phyloP scores from a whole-genome alignment of 2,113 vertebrate genomes.

The Morone chrysops region DNA sequence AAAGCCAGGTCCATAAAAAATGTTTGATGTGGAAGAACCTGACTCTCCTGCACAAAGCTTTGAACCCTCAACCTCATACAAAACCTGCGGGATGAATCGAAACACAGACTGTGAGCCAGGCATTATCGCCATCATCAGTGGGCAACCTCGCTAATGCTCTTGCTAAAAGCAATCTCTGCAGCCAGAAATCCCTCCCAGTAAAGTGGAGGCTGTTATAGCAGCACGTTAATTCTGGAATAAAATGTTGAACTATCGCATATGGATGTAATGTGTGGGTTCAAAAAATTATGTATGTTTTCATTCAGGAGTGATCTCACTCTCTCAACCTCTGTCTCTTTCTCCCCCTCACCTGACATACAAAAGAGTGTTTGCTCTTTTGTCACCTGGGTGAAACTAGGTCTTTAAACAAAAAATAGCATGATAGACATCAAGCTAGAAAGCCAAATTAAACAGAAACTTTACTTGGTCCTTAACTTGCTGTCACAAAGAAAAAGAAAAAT shows the following conservation, averaged over 20 bases:
- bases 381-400: background rate
- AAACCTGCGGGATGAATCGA: conserved; percentile 35
- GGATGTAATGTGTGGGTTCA: too few relatives aligned
- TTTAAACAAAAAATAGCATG: background rate
- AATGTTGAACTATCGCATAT: too few relatives aligned
- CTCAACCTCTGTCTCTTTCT: too few relatives aligned
- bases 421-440: too few relatives aligned
- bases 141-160: conserved; percentile 21
- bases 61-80: conserved; percentile 48
- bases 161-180: conserved; percentile 36
- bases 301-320: too few relatives aligned
- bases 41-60: conserved; percentile 4
- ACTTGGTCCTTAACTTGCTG: too few relatives aligned
- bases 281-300: too few relatives aligned
- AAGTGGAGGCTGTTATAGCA: background rate
- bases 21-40: background rate
- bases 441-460: background rate
- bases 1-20: conserved; percentile 32
- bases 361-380: too few relatives aligned
- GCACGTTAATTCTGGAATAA: background rate
- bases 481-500: too few relatives aligned
- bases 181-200: conserved; percentile 7
- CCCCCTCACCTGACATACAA: too few relatives aligned
- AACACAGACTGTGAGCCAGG: background rate
- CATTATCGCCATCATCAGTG: conserved; percentile 26